These are phyloP conservation scores for Aphodius sticticus DNA, from an alignment of 2,888 invertebrate genomes.

Conservation along the genomic window DNA sequence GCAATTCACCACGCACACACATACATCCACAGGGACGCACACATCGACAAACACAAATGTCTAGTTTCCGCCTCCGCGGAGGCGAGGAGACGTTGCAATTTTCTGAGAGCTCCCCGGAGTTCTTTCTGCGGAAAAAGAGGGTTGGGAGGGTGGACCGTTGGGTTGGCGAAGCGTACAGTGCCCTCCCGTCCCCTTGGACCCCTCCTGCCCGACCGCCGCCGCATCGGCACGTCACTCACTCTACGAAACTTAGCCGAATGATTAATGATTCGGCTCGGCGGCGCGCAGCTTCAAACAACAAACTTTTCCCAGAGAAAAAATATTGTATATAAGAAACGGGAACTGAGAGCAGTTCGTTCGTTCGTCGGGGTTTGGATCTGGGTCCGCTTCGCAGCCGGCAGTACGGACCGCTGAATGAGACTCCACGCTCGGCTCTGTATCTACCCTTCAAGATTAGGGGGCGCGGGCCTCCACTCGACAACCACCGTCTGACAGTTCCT, in stretches of 20 bases:
- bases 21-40: constrained; percentile 10
- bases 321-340: constrained; percentile 61
- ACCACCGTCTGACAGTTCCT: constrained; percentile 45
- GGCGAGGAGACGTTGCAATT: constrained; percentile 61
- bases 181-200: constrained; percentile 44
- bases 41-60: constrained; percentile 45
- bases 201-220: not conserved
- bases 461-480: constrained; percentile 49
- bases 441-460: constrained; percentile 62
- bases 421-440: constrained; percentile 52
- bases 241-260: constrained; percentile 64
- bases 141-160: constrained; percentile 45
- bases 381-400: not conserved
- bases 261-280: constrained; percentile 65
- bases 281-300: constrained; percentile 68
- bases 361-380: not conserved
- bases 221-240: constrained; percentile 61
- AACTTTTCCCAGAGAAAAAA: constrained; percentile 70
- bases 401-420: constrained; percentile 56
- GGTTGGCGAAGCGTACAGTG: constrained; percentile 48
- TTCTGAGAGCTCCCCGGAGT: constrained; percentile 61
- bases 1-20: constrained; percentile 9
- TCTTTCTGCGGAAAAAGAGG: constrained; percentile 49
- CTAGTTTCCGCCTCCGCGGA: constrained; percentile 50
- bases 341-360: not conserved